Evolutionary conservation across 2,113 vertebrate species (phyloP).

Genomic region (Cricetomys ansorgei): DNA sequence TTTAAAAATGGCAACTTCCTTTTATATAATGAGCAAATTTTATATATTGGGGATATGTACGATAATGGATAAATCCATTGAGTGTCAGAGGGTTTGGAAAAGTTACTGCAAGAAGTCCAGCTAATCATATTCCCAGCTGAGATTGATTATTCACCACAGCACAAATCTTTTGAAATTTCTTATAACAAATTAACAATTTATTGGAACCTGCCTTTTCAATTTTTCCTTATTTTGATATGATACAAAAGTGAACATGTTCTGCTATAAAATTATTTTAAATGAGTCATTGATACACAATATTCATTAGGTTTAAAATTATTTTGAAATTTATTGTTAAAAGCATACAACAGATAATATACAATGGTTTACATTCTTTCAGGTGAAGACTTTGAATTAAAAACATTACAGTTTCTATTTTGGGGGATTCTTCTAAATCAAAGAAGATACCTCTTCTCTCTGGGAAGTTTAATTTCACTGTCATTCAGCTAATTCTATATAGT

Average conservation of each 20-base stretch:
- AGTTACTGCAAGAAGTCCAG: neutral
- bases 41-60: neutral
- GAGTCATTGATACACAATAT: neutral
- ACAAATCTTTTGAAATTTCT: neutral
- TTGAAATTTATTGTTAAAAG: neutral
- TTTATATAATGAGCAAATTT: constrained; percentile 28
- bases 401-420: neutral
- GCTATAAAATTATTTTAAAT: neutral
- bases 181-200: constrained; percentile 19
- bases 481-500: neutral
- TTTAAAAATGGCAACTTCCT: neutral
- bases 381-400: neutral
- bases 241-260: neutral
- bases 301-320: constrained; percentile 35
- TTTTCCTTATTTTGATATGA: neutral
- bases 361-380: neutral
- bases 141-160: neutral
- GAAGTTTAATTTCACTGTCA: neutral
- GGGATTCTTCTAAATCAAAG: neutral
- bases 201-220: neutral
- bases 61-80: neutral
- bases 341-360: neutral
- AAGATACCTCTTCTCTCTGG: neutral
- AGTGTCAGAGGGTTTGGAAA: neutral
- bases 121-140: constrained; percentile 20